A percentile compares a stretch with the other conserved stretches of the same genome.
Conservation (phyloP, 1,140 invertebrate genomes). For the Zaprionus camerounensis region DNA sequence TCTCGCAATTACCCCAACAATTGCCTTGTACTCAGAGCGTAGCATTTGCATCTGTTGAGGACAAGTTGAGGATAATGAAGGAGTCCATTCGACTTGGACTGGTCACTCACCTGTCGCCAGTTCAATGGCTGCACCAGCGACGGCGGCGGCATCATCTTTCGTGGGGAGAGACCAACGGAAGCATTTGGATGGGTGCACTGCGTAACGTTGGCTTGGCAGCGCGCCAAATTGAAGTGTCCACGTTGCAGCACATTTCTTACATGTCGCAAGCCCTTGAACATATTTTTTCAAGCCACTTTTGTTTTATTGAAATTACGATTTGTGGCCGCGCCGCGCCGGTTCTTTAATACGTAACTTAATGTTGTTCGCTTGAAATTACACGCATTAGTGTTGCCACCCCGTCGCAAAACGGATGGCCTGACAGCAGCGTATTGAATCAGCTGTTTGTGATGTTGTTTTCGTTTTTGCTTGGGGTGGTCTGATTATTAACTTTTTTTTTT, state of each 20-base stretch:
- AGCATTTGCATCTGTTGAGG: constrained; percentile 70
- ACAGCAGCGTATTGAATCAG: constrained; percentile 45
- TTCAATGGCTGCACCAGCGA: constrained; percentile 46
- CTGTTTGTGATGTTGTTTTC: constrained; percentile 41
- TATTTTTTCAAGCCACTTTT: constrained; percentile 53
- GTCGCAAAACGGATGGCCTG: constrained; percentile 42
- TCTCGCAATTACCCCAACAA: constrained; percentile 77
- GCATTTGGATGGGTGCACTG: constrained; percentile 17
- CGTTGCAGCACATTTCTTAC: constrained; percentile 70
- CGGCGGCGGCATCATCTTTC: constrained; percentile 10
- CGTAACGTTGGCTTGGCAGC: constrained; percentile 31
- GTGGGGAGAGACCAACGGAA: constrained; percentile 1
- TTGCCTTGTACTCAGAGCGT: constrained; percentile 84
- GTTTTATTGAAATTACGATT: constrained; percentile 20
- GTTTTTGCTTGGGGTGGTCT: constrained; percentile 4
- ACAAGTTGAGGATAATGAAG: background rate
- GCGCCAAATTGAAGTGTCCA: constrained; percentile 50
- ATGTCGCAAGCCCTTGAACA: constrained; percentile 73
- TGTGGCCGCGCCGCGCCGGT: constrained; percentile 38
- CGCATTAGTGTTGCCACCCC: constrained; percentile 61
- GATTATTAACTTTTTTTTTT: constrained; percentile 22
- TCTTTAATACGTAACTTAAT: constrained; percentile 66
- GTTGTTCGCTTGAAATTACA: constrained; percentile 60
- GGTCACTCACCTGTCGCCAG: constrained; percentile 62
- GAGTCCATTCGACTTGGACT: background rate